Conservation (phyloP, 2,888 invertebrate genomes). For the Machimus atricapillus region DNA sequence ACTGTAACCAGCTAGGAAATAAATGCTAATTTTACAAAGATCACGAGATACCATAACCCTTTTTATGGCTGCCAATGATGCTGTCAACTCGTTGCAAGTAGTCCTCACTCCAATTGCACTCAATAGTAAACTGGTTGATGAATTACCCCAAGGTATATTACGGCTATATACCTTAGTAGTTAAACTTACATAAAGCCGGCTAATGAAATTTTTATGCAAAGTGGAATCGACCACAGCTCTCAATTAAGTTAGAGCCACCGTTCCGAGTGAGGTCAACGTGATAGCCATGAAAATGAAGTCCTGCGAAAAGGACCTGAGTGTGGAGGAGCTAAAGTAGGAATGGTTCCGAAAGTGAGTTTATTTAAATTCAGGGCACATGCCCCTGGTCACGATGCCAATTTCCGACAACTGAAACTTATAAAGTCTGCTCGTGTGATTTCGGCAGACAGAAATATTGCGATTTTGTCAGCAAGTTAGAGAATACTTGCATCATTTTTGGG, state of each 20-base stretch:
- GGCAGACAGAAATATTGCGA: background rate
- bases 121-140: background rate
- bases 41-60: background rate
- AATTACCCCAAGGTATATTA: background rate
- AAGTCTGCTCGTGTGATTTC: background rate
- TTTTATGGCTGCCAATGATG: background rate
- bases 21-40: background rate
- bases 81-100: background rate
- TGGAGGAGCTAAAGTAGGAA: background rate
- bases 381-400: background rate
- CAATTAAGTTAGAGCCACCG: background rate
- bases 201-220: constrained; percentile 27
- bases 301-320: background rate
- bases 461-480: background rate
- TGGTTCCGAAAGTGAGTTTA: background rate
- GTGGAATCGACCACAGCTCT: background rate
- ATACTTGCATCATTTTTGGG: background rate
- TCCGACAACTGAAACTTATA: background rate
- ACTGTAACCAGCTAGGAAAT: background rate
- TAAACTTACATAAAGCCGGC: background rate
- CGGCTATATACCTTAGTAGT: background rate
- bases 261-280: background rate
- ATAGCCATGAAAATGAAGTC: background rate
- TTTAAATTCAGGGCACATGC: background rate
- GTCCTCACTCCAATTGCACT: background rate